Conservation (phyloP, 2,888 invertebrate species). For the Eulithis testata region DNA sequence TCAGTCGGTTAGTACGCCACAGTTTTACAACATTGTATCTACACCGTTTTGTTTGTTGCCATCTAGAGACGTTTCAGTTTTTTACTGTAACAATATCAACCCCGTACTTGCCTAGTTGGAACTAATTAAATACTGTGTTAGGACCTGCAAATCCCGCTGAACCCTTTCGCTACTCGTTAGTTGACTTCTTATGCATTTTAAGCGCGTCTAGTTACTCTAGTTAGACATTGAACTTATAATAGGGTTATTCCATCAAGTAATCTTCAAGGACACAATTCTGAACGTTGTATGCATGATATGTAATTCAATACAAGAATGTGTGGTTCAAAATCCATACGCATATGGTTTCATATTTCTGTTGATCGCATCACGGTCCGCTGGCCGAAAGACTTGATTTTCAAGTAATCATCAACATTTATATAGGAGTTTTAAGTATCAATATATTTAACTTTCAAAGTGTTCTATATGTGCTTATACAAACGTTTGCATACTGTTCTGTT, state of each 20-base stretch:
- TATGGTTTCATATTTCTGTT: constrained; percentile 31
- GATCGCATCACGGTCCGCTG: constrained; percentile 26
- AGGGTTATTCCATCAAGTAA: no score
- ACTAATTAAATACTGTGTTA: not conserved
- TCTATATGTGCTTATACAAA: no score
- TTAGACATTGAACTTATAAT: not conserved
- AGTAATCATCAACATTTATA: constrained; percentile 2
- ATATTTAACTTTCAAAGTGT: no score
- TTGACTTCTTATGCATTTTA: not conserved
- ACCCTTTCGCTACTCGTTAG: no score
- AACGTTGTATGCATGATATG: not conserved
- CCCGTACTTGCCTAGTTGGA: not conserved
- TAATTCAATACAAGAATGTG: constrained; percentile 30
- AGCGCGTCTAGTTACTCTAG: not conserved
- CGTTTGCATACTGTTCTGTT: no score
- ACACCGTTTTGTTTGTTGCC: not conserved
- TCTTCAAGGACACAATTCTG: constrained; percentile 7
- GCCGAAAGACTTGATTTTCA: constrained; percentile 17
- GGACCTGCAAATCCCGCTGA: no score
- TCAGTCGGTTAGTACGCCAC: not conserved
- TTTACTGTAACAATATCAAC: constrained; percentile 1
- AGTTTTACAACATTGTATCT: not conserved
- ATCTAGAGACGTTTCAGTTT: constrained; percentile 10
- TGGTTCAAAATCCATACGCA: constrained; percentile 27
- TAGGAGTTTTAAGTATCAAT: not conserved